Evolutionary conservation across 2,113 vertebrate species (phyloP).

Genomic region (Cichladusa arquata): DNA sequence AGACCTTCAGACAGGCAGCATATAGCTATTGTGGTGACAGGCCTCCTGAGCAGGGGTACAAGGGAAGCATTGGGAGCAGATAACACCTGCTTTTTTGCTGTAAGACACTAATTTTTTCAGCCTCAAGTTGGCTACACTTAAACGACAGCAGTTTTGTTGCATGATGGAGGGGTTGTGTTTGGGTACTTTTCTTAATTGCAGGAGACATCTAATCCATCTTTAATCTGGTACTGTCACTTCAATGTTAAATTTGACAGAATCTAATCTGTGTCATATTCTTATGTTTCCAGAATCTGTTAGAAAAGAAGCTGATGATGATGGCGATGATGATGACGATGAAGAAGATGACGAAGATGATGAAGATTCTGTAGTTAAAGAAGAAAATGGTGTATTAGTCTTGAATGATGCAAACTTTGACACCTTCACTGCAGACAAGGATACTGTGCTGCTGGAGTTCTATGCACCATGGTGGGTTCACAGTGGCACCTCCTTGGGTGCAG

Average conservation of each 20-base stretch:
- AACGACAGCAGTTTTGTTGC: background rate
- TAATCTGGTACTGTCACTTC: background rate
- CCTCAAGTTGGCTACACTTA: background rate
- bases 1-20: background rate
- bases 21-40: background rate
- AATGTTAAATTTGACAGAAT: background rate
- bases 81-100: background rate
- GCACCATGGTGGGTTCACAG: slow-evolving; percentile 85
- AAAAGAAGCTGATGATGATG: slow-evolving; percentile 40
- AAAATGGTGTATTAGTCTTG: slow-evolving; percentile 88
- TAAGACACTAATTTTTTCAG: background rate
- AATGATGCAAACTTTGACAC: slow-evolving; percentile 88
- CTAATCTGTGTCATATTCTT: background rate
- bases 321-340: slow-evolving; percentile 58
- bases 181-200: background rate
- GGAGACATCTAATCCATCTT: background rate
- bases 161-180: background rate
- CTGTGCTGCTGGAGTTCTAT: slow-evolving; percentile 93
- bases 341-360: slow-evolving; percentile 69
- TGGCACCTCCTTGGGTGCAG: fast-evolving
- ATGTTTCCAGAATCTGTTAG: slow-evolving; percentile 45
- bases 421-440: slow-evolving; percentile 90
- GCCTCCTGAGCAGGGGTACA: background rate
- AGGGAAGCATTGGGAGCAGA: background rate
- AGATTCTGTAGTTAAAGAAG: slow-evolving; percentile 87